Evolutionary conservation across 2,888 invertebrate species (phyloP).

Genomic region (Drosophila basisetae): DNA sequence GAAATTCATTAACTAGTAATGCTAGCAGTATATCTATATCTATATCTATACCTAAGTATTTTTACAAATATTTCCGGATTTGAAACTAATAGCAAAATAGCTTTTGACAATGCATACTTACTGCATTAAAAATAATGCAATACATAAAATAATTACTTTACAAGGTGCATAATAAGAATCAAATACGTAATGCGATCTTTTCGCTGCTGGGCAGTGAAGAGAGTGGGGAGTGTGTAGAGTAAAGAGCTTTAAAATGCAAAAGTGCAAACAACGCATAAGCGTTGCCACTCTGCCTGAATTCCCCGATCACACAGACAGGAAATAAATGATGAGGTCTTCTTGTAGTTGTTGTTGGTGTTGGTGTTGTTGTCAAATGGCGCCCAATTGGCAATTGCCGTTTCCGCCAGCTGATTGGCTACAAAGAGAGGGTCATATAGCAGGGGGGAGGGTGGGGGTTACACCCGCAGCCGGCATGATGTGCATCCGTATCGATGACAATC

Average conservation of each 20-base stretch:
- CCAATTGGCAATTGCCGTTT: conserved; percentile 78
- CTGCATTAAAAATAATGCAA: neutral
- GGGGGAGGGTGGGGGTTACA: neutral
- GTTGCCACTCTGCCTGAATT: conserved; percentile 20
- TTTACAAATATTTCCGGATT: neutral
- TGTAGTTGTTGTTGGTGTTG: conserved; percentile 42
- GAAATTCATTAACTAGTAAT: neutral
- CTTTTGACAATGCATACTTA: neutral
- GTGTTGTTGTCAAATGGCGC: conserved; percentile 67
- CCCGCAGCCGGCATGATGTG: conserved; percentile 63
- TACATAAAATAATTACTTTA: neutral
- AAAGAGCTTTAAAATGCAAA: conserved; percentile 40
- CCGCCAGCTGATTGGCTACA: conserved; percentile 75
- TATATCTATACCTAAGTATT: neutral
- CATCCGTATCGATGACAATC: conserved; percentile 79
- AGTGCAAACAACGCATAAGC: conserved; percentile 74
- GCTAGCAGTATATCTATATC: neutral
- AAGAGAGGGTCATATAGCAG: neutral
- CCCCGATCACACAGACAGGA: conserved; percentile 35
- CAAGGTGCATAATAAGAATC: neutral
- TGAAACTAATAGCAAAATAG: neutral
- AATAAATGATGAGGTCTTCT: conserved; percentile 74
- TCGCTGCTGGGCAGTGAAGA: neutral
- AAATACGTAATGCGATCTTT: neutral
- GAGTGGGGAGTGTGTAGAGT: neutral